These are phyloP conservation scores for Mormyrops boulengeri DNA, from an alignment of 2,797 vertebrate genomes.

Conservation along the genomic window DNA sequence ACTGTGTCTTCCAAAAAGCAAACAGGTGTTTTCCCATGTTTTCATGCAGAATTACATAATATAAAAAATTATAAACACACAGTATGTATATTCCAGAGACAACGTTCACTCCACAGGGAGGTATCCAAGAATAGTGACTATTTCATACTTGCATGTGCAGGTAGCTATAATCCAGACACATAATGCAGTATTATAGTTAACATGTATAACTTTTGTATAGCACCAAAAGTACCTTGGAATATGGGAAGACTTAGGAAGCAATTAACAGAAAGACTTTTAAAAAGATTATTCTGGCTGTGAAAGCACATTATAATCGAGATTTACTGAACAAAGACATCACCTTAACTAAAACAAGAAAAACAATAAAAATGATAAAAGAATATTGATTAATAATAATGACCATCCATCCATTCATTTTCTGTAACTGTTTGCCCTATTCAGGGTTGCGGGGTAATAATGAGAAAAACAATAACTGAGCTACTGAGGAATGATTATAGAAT, in stretches of 20 bases:
- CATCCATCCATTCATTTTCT: background rate
- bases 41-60: background rate
- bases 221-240: background rate
- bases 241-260: background rate
- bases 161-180: background rate
- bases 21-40: slow-evolving; percentile 4
- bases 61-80: background rate
- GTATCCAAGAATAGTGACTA: background rate
- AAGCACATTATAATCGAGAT: background rate
- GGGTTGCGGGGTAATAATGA: background rate
- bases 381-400: background rate
- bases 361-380: background rate
- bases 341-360: background rate
- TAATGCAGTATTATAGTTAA: background rate
- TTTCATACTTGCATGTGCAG: background rate
- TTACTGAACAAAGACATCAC: background rate
- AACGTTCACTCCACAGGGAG: background rate
- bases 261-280: background rate
- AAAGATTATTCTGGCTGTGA: background rate
- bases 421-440: background rate
- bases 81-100: background rate
- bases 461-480: background rate
- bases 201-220: background rate
- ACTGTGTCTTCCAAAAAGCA: slow-evolving; percentile 43
- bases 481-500: background rate